phyloP scores from a whole-genome alignment of 2,797 vertebrate species.

The Distichodus sexfasciatus region DNA sequence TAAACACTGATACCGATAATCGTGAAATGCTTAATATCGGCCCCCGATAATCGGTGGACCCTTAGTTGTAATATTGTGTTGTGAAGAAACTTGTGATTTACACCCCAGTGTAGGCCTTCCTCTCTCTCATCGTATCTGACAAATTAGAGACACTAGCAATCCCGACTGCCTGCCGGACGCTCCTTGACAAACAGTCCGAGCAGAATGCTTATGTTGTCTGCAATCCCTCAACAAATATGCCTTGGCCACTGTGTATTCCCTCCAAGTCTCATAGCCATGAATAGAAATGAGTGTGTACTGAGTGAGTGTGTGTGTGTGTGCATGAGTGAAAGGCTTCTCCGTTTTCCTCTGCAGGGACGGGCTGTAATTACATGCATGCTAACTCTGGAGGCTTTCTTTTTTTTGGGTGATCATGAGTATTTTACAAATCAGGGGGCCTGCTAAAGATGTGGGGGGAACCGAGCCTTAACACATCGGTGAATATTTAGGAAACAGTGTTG shows the following conservation, averaged over 20 bases:
- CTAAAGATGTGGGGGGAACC: neutral
- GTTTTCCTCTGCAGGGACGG: neutral
- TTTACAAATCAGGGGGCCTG: neutral
- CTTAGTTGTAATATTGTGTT: no score
- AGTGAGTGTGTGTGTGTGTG: conserved; percentile 5
- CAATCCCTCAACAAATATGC: conserved; percentile 48
- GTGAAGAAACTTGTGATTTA: no score
- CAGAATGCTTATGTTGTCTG: conserved; percentile 33
- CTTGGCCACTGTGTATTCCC: conserved; percentile 55
- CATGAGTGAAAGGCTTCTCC: neutral
- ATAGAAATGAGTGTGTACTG: conserved; percentile 55
- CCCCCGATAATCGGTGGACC: no score
- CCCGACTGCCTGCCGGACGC: neutral
- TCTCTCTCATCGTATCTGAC: neutral
- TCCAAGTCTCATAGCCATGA: conserved; percentile 51
- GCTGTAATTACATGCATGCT: conserved; percentile 18
- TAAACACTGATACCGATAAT: no score
- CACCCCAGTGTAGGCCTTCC: neutral
- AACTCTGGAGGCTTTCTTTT: conserved; percentile 2
- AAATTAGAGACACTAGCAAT: neutral
- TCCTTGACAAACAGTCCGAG: neutral
- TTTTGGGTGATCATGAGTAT: neutral
- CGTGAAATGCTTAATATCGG: no score
- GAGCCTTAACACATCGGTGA: neutral
- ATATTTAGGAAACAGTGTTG: neutral